Percentiles rank a stretch among this genome's conserved stretches.
phyloP scores from a whole-genome alignment of 2,797 vertebrate genomes.

The Silurus lanzhouensis region DNA sequence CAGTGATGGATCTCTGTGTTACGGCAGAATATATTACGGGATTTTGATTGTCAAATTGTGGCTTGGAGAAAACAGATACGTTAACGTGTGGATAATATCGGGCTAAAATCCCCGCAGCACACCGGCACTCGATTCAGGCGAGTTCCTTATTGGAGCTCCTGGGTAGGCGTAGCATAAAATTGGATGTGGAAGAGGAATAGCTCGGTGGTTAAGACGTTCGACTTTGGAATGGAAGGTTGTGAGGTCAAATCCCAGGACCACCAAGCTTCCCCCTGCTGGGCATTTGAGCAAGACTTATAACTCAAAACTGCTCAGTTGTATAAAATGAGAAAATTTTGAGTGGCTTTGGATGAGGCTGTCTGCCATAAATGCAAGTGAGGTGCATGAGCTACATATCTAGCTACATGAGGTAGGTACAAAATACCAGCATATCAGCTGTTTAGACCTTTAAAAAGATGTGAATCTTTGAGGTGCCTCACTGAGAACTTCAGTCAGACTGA shows the following conservation, averaged over 20 bases:
- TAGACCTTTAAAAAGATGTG: neutral
- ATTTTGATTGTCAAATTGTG: constrained; percentile 14
- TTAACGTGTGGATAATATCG: constrained; percentile 23
- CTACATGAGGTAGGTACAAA: neutral
- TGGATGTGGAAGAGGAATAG: too few relatives aligned
- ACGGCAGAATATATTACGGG: constrained; percentile 30
- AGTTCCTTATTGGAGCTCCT: neutral
- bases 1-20: constrained; percentile 37
- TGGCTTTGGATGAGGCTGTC: too few relatives aligned
- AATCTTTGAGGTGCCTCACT: neutral
- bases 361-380: too few relatives aligned
- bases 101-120: constrained; percentile 12
- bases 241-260: too few relatives aligned
- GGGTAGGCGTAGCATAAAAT: neutral
- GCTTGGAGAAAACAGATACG: constrained; percentile 26
- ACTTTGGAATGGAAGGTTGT: too few relatives aligned
- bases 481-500: neutral
- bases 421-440: neutral
- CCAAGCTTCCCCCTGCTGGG: too few relatives aligned
- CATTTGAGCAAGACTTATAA: too few relatives aligned
- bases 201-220: too few relatives aligned
- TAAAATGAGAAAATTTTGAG: too few relatives aligned
- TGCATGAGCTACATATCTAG: neutral
- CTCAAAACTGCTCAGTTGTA: too few relatives aligned
- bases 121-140: neutral